Percentiles rank a stretch among this genome's conserved stretches.
Conservation (phyloP, 2,113 vertebrate genomes). For the Chionodraco myersi region DNA sequence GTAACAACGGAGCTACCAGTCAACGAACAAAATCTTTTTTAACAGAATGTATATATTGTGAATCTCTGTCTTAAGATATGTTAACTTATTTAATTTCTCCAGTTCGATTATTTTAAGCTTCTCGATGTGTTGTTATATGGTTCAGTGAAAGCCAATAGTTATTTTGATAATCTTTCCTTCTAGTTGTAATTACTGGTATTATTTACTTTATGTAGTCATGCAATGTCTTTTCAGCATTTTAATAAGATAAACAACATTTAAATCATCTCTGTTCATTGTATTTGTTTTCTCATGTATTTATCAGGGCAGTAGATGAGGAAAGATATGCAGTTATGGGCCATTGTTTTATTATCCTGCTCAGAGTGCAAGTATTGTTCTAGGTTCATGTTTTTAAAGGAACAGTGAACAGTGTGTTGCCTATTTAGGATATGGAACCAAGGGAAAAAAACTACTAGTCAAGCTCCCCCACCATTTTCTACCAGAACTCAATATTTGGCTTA, state of each 20-base stretch:
- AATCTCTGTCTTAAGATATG: conserved; percentile 75
- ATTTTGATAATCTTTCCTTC: conserved; percentile 72
- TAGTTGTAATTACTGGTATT: conserved; percentile 31
- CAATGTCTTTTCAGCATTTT: conserved; percentile 32
- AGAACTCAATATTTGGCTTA: background rate
- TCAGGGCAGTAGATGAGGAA: conserved; percentile 13
- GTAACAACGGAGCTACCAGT: conserved; percentile 42
- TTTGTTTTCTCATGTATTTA: conserved; percentile 10
- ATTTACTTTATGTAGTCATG: conserved; percentile 53
- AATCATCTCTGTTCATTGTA: background rate
- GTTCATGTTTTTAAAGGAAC: background rate
- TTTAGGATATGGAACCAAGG: background rate
- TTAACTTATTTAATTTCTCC: conserved; percentile 79
- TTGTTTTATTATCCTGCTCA: conserved; percentile 13
- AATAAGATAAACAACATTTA: conserved; percentile 41
- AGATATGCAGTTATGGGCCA: background rate
- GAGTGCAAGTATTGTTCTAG: conserved; percentile 2
- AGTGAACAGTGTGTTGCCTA: background rate
- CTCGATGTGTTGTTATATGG: conserved; percentile 69
- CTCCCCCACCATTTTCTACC: background rate
- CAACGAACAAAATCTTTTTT: conserved; percentile 62
- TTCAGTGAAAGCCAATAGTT: conserved; percentile 76
- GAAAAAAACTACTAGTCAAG: background rate
- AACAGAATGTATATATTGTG: conserved; percentile 84
- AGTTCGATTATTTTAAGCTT: conserved; percentile 72